These are phyloP conservation scores for Sebastes hubbsi DNA, from an alignment of 2,797 vertebrate species.

Conservation along the genomic window DNA sequence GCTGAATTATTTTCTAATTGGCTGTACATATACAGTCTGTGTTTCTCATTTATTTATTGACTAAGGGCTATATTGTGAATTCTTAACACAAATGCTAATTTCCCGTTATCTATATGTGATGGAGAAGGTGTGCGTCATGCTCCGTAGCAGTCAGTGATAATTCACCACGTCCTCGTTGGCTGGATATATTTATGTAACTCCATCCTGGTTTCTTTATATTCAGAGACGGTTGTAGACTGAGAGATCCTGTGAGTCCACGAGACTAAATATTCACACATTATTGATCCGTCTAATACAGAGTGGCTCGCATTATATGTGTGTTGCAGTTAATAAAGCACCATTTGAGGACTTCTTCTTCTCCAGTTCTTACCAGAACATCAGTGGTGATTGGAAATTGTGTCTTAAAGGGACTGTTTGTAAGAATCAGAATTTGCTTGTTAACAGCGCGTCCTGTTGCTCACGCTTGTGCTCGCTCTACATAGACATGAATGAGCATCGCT, in stretches of 20 bases:
- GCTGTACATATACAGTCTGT: background rate
- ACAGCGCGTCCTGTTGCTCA: too few relatives aligned
- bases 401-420: too few relatives aligned
- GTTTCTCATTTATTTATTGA: background rate
- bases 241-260: too few relatives aligned
- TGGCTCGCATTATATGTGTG: background rate
- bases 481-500: too few relatives aligned
- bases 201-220: too few relatives aligned
- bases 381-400: background rate
- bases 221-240: too few relatives aligned
- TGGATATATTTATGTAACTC: too few relatives aligned
- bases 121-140: too few relatives aligned
- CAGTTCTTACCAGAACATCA: background rate
- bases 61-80: background rate
- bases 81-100: background rate
- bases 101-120: background rate
- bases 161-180: too few relatives aligned
- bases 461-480: too few relatives aligned
- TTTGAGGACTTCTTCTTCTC: background rate
- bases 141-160: too few relatives aligned
- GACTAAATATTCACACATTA: too few relatives aligned
- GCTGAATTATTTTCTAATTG: background rate
- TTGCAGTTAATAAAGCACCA: background rate
- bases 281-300: background rate
- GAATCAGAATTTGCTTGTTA: fast-evolving